Base-by-base conservation (phyloP, 2,113 vertebrate genomes). In the Siniperca knerii region DNA sequence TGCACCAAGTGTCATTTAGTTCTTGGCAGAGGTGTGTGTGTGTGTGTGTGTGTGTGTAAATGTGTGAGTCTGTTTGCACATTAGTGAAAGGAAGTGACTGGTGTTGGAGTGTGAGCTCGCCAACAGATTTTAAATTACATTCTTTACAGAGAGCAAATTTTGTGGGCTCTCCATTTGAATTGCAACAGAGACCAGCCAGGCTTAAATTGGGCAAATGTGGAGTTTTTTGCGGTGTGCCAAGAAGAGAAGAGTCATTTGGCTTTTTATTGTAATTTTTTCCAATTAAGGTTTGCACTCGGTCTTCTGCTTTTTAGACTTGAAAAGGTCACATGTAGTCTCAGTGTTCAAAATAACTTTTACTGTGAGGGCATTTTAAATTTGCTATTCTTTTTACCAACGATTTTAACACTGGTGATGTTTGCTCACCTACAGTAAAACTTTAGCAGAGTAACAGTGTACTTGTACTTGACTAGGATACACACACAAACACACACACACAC, bases 1-100 rank as follows among this genome's bases (percentile, higher is more conserved):
- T 29, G 75, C 54, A 86, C 29, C 75, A 70, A 77, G 70, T 83
- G 81, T 58, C 46, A 64, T 74, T 81, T 75, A 61, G 50, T 72
- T 75, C 4, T 70, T 77, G 57, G 76, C 73, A 83, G 72, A 18
- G 3, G 48, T 23, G 44, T 12, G 35, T 8, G 55, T 70, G 64
- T 23, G 64, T 70, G 64, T 23, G 64, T 71, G 55, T 75, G 42
- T 44, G 48, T 8, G 44, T 48, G 52, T 40, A 29, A 29, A 29
- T 29, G 29, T 29, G 29, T 29, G 54, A 13, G 23, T 67, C 4
- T 35, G 35, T 61, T 84, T 73, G 74, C 18, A 57, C 40, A 52
- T 65, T 18, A 55, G 25, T 42, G 29, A 2, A 6, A 71, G 54
- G 25, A 69, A 61, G 40, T 52, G 73, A 75, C 62, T 33, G 25